Evolutionary conservation across 2,888 invertebrate genomes (phyloP).

Genomic region (Torymus tubicola): DNA sequence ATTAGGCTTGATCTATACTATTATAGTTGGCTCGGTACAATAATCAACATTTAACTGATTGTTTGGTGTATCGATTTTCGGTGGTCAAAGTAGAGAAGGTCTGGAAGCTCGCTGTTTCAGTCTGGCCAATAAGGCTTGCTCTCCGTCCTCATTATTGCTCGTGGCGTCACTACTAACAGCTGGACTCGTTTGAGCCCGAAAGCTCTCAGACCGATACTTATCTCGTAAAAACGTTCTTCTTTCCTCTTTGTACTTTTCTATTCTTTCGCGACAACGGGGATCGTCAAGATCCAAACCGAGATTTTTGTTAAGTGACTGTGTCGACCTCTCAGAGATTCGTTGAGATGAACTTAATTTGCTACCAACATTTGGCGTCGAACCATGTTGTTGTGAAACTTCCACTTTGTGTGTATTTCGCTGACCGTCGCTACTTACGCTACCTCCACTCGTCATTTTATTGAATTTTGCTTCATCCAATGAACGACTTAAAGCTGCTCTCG

Average conservation of each 20-base stretch:
- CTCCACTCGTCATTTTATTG: constrained; percentile 70
- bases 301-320: constrained; percentile 64
- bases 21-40: constrained; percentile 51
- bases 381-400: constrained; percentile 64
- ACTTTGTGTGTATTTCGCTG: constrained; percentile 68
- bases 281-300: constrained; percentile 73
- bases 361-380: constrained; percentile 73
- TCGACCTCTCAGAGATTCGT: constrained; percentile 64
- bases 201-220: constrained; percentile 90
- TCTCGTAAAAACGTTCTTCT: constrained; percentile 89
- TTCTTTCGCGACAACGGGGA: constrained; percentile 82
- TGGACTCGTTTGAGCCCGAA: constrained; percentile 77
- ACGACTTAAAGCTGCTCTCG: constrained; percentile 71
- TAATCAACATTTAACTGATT: constrained; percentile 61
- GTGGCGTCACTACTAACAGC: neutral
- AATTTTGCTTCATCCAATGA: constrained; percentile 74
- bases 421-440: constrained; percentile 69
- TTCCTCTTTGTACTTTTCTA: constrained; percentile 94
- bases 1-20: constrained; percentile 47
- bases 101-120: constrained; percentile 77
- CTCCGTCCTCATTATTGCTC: constrained; percentile 68
- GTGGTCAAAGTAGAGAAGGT: constrained; percentile 73
- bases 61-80: constrained; percentile 59
- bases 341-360: constrained; percentile 62
- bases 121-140: constrained; percentile 74